Evolutionary conservation across 2,113 vertebrate species (phyloP).

Genomic region (Rhinoderma darwinii): DNA sequence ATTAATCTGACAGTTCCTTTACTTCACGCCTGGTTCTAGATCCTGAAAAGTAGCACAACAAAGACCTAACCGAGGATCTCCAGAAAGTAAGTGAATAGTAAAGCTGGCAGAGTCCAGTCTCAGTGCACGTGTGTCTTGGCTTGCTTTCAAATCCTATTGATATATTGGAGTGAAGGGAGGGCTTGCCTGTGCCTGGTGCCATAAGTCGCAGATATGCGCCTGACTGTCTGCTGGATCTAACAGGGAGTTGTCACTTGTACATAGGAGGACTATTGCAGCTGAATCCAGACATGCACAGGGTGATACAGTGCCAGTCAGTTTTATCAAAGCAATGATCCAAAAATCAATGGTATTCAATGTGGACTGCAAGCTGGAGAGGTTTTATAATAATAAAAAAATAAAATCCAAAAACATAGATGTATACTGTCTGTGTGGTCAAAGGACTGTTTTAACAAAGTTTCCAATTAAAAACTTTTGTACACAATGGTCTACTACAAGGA

Average conservation of each 20-base stretch:
- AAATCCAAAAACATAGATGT: too few species aligned
- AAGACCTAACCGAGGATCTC: not conserved
- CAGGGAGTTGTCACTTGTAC: slow-evolving; percentile 7
- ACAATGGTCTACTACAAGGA: too few species aligned
- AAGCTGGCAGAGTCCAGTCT: not conserved
- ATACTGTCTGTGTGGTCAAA: too few species aligned
- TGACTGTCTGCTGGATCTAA: slow-evolving; percentile 34
- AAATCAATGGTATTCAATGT: not conserved
- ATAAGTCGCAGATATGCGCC: slow-evolving; percentile 21
- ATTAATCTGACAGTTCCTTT: not conserved
- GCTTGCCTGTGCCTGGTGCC: slow-evolving; percentile 30
- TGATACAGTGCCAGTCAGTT: not conserved
- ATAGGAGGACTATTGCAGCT: not conserved
- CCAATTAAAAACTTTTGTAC: too few species aligned
- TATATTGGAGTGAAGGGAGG: not conserved
- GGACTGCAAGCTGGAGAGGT: not conserved
- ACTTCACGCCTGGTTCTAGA: slow-evolving; percentile 3
- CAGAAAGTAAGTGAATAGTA: not conserved
- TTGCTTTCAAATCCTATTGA: not conserved
- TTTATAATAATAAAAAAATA: too few species aligned
- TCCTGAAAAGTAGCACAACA: not conserved
- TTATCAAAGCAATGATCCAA: not conserved
- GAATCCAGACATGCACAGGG: not conserved
- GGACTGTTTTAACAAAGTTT: too few species aligned
- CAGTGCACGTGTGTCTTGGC: not conserved